Base-by-base conservation (phyloP, 2,888 invertebrate genomes). In the Amphipoea oculea region DNA sequence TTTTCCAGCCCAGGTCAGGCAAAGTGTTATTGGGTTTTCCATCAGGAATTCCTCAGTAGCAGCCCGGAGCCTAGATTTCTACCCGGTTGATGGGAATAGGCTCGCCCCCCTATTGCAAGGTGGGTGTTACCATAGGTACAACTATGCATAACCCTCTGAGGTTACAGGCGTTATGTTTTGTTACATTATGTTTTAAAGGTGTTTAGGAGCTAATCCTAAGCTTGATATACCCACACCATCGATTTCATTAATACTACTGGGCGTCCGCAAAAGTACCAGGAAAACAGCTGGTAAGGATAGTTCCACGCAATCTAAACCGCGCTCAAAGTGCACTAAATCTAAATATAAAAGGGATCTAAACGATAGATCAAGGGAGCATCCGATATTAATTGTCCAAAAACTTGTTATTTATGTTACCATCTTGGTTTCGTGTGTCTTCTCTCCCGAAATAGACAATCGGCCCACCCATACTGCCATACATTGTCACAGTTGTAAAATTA, bases 361-460 rank as follows among this genome's bases (percentile, higher is more conserved):
- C 92, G 92, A 94, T 92, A 93, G 92, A 93, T 92, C 92, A 94
- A 94, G 93, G 95, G 94, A 93, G 88, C 90, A 88, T 89, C 92
- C 92, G 92, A 94, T 95, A 96, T 96, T 96, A 96, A 96, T 96
- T 95, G 96, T 94, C 96, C 95, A 93, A 96, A 95, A 96, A 94
- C 93, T 90, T 84, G 94, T 96, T 96, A 96, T 96, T 96, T 96
- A 95, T 95, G 94, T 93, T 88, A 86, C 90, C 92, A 90, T 91
- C 91, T 92, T 91, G 92, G 93, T 95, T 95, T 95, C 95, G 95
- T 94, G 93, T 93, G 85, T 90, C 89, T 71, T 85, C 88, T 86
- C 88, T 88, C 92, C 92, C 79, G 89, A 94, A 96, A 96, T 96
- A 96, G 95, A 94, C 90, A 91, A 91, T 88, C 91, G 88, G 96